Base-by-base conservation (phyloP, 2,888 invertebrate genomes). In the Rhagium mordax region DNA sequence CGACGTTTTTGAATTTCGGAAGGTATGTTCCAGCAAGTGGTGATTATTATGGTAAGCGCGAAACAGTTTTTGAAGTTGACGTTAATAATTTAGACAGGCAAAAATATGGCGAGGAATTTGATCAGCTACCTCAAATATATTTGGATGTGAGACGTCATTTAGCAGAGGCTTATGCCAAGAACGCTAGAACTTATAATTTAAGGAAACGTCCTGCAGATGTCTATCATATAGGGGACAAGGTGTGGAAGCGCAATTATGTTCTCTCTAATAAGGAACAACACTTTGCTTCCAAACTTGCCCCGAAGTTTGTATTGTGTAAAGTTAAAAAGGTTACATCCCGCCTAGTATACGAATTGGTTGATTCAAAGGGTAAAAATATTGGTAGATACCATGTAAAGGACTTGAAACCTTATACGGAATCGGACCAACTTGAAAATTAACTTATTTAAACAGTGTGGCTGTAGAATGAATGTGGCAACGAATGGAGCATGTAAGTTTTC, bases 1-100 rank as follows among this genome's bases (percentile, higher is more conserved):
- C 74, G 1, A 70, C 65, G 3, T 62, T 64, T 61, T 57, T 77
- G 8, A 76, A 73, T 66, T 78, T 75, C 71, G 78, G 76, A 10
- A 29, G 74, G 29, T 69, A 73, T 29, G 70, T 74, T 1, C 76
- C 70, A 0, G 10, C 71, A 3, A n/a, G 29, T 24, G 74, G 75
- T 18, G 48, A 69, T 13, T 75, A 70, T 70, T 77, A 74, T 61
- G 64, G 72, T 15, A 49, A 51, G 5, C 15, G 69, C 13, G 20
- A 61, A 5, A 55, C 64, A n/a, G 18, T 27, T 27, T 47, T 53
- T 33, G 48, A 62, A 5, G n/a, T 53, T 53, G 55, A 70, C n/a
- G 21, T 62, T 2, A 55, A 20, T 15, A 33, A 51, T 3, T 3
- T 20, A 16, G 49, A 70, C 15, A 20, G 70, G 7, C 4, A 48